phyloP scores from a whole-genome alignment of 2,797 vertebrate genomes.

The Melanotaenia maccullochi region DNA sequence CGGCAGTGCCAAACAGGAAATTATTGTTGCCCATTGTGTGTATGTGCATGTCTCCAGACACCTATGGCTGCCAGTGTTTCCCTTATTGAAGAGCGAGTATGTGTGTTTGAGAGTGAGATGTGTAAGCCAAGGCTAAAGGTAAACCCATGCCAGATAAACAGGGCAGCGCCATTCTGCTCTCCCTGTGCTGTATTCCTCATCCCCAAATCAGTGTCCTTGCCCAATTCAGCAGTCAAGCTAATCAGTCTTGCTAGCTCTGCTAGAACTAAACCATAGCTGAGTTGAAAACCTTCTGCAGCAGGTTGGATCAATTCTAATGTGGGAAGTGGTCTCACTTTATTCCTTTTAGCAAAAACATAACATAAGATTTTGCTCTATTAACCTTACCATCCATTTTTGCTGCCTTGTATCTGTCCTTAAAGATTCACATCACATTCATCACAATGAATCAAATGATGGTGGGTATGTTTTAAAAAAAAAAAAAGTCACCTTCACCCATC shows the following conservation, averaged over 20 bases:
- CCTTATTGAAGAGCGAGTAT: constrained; percentile 34
- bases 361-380: constrained; percentile 13
- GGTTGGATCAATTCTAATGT: constrained; percentile 54
- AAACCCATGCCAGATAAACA: constrained; percentile 59
- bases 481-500: too few species aligned
- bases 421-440: neutral
- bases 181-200: constrained; percentile 40
- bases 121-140: constrained; percentile 59
- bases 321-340: constrained; percentile 30
- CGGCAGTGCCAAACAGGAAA: constrained; percentile 75
- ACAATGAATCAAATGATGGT: neutral
- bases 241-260: constrained; percentile 49
- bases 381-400: constrained; percentile 6
- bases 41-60: constrained; percentile 53
- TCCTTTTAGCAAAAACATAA: constrained; percentile 1
- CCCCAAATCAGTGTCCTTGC: constrained; percentile 67
- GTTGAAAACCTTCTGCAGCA: constrained; percentile 29
- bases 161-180: constrained; percentile 48
- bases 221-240: constrained; percentile 57
- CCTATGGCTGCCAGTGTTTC: constrained; percentile 60
- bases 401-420: neutral
- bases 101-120: constrained; percentile 14
- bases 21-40: constrained; percentile 64
- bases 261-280: constrained; percentile 47
- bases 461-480: neutral